These are phyloP conservation scores for Helicorthomorpha holstii DNA, from an alignment of 1,140 invertebrate genomes.

Conservation along the genomic window DNA sequence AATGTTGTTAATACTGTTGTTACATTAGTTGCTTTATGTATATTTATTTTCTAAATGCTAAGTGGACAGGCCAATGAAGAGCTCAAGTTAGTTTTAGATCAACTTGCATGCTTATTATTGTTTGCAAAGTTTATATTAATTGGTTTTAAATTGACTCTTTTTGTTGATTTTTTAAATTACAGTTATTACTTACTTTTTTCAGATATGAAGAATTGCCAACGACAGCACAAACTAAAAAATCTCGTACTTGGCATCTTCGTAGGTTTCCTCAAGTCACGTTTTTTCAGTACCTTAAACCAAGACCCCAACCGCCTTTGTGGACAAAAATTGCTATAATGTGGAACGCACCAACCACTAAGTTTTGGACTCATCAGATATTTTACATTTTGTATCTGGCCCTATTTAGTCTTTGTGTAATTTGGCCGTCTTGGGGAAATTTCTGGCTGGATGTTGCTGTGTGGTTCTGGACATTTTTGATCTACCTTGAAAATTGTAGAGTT, in stretches of 20 bases:
- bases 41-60: too few species aligned
- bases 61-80: too few species aligned
- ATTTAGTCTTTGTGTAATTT: conserved; percentile 24
- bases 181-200: background rate
- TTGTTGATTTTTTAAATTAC: background rate
- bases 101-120: too few species aligned
- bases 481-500: conserved; percentile 18
- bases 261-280: conserved; percentile 5
- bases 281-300: conserved; percentile 9
- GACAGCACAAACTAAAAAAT: background rate
- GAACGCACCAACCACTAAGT: conserved; percentile 21
- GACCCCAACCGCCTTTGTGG: conserved; percentile 13
- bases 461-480: conserved; percentile 21
- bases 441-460: conserved; percentile 22
- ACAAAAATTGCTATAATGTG: conserved; percentile 20
- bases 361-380: conserved; percentile 24
- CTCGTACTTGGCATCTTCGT: background rate
- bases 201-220: background rate
- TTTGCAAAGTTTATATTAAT: too few species aligned
- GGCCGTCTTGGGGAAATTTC: conserved; percentile 27
- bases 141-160: background rate
- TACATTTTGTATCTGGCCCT: conserved; percentile 25
- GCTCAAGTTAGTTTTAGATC: too few species aligned
- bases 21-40: too few species aligned
- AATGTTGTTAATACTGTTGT: too few species aligned